Evolutionary conservation across 1,140 invertebrate genomes (phyloP).

Genomic region (Aphelinus atriplicis): DNA sequence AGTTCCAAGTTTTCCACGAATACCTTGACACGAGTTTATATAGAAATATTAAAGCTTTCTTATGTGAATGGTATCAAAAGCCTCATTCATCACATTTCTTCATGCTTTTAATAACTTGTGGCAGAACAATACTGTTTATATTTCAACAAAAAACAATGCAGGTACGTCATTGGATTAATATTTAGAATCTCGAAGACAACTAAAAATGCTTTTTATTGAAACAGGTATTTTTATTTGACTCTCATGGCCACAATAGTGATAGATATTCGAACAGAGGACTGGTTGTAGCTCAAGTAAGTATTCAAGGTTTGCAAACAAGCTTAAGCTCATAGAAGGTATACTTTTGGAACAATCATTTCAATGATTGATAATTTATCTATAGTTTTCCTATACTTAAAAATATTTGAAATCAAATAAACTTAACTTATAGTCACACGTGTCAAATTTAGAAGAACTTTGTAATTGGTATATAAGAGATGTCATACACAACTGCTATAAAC

Average conservation of each 20-base stretch:
- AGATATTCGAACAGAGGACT: slow-evolving; percentile 52
- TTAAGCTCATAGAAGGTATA: background rate
- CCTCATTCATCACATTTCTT: slow-evolving; percentile 55
- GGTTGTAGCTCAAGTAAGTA: slow-evolving; percentile 59
- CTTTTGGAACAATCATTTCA: background rate
- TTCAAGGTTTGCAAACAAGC: slow-evolving; percentile 18
- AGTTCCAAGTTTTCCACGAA: slow-evolving; percentile 57
- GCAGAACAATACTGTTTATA: slow-evolving; percentile 61
- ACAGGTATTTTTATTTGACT: slow-evolving; percentile 60
- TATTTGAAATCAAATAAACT: slow-evolving; percentile 21
- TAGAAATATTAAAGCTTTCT: slow-evolving; percentile 53
- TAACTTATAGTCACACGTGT: slow-evolving; percentile 49
- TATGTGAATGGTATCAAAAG: slow-evolving; percentile 54
- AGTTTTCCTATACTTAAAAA: background rate
- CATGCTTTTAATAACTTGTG: slow-evolving; percentile 62
- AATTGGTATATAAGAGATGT: slow-evolving; percentile 56
- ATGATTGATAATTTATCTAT: background rate
- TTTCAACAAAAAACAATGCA: slow-evolving; percentile 58
- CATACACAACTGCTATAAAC: slow-evolving; percentile 53
- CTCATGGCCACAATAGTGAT: slow-evolving; percentile 54
- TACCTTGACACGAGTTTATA: slow-evolving; percentile 52
- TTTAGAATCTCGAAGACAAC: background rate
- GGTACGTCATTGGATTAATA: slow-evolving; percentile 43
- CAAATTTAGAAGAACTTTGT: slow-evolving; percentile 54
- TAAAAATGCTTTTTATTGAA: slow-evolving; percentile 23